phyloP scores from a whole-genome alignment of 37 sponge, comb jelly and placozoan species.

The Spongia lamella region DNA sequence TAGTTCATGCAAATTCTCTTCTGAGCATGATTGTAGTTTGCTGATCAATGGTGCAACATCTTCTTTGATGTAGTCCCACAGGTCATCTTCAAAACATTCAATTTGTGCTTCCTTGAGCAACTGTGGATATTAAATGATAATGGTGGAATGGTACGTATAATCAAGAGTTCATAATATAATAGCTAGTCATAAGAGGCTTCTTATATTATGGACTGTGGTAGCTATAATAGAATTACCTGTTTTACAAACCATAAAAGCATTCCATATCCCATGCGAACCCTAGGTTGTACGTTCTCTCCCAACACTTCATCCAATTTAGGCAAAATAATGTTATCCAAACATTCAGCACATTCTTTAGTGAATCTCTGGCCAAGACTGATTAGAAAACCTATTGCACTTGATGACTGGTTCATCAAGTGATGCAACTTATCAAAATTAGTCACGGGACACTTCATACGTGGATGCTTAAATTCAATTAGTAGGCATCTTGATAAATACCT shows the following conservation, averaged over 20 bases:
- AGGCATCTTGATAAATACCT: constrained; percentile 10
- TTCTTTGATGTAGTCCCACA: no score
- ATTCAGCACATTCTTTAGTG: neutral
- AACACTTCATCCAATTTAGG: neutral
- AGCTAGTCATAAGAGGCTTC: no score
- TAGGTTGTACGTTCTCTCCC: neutral
- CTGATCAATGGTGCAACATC: no score
- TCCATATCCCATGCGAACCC: neutral
- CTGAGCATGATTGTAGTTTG: no score
- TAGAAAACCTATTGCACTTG: neutral
- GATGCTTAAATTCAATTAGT: constrained; percentile 1
- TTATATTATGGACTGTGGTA: no score
- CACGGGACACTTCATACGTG: neutral
- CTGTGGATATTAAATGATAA: no score
- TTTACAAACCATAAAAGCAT: constrained; percentile 15
- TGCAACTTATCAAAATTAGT: neutral
- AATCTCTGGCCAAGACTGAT: constrained; percentile 1
- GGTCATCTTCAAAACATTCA: no score
- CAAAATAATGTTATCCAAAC: neutral
- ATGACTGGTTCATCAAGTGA: neutral
- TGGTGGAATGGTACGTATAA: no score
- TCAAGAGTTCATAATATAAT: no score
- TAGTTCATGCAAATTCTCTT: no score
- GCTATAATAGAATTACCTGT: no score
- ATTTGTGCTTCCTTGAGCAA: no score